Evolutionary conservation across 1,140 invertebrate genomes (phyloP), one percentile per base, ranked within the genome.

Genomic region (Lucilia cuprina): DNA sequence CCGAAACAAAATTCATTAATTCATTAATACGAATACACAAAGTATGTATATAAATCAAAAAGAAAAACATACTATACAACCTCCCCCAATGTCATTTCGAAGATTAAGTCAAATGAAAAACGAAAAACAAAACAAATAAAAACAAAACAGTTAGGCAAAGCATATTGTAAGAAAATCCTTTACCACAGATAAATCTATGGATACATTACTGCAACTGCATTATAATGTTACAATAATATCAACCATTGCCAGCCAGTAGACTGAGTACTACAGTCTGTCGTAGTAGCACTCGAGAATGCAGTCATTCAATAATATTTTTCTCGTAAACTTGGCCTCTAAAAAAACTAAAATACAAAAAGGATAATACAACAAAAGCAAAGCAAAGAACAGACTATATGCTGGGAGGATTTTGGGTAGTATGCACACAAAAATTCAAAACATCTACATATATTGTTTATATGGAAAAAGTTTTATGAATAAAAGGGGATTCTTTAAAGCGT

Each of bases 311-410:
- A 80, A 80, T 80, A 78, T 78, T 30, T 30, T 65, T 60, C 70
- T 84, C n/a, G 70, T 82, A 34, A 65, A 82, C 84, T 82, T 84
- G 80, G 84, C 80, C 47, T 84, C 65, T 41, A 84, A 84, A 82
- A 82, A 60, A 60, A 70, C 21, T 5, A 14, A 21, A 70, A 70
- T 21, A 70, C 65, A 70, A 70, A 25, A 70, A 70, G 5, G 41
- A 41, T 25, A 25, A 21, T 70, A 17, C 55, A 70, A 70, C 65
- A 70, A 70, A 70, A 70, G 65, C n/a, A 70, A 70, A 70, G 65
- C n/a, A 70, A 17, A 70, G 19, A 41, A 70, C 65, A 19, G 65
- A 9, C 5, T 60, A 60, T 60, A 60, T 17, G 55, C 21, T 21
- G 65, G n/a, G n/a, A 30, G 25, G 65, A 4, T 70, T 70, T 60